Conservation (phyloP, 2,113 vertebrate species). For the Corythornis vintsioides region DNA sequence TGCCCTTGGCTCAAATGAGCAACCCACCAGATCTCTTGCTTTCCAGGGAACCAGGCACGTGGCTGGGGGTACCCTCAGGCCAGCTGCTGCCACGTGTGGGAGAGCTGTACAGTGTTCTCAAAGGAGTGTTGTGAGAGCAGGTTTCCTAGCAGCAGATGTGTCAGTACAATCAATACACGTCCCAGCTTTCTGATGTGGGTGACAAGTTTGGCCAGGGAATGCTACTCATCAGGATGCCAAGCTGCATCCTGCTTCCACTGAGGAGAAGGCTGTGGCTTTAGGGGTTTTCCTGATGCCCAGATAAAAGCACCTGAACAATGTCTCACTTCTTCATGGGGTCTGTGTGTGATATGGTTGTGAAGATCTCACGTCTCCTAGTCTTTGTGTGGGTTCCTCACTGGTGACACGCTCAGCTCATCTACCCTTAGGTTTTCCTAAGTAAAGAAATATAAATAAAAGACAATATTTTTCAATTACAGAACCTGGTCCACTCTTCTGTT, state of each 20-base stretch:
- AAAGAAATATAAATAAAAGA: conserved; percentile 76
- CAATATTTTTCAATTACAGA: conserved; percentile 72
- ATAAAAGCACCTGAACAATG: conserved; percentile 40
- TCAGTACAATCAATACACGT: conserved; percentile 69
- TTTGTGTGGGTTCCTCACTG: conserved; percentile 55
- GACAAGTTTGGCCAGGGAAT: neutral
- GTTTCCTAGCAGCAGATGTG: conserved; percentile 29
- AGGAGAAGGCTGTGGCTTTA: conserved; percentile 51
- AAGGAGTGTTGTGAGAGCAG: neutral
- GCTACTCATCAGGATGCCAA: conserved; percentile 36
- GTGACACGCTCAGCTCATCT: conserved; percentile 44
- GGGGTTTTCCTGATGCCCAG: conserved; percentile 27
- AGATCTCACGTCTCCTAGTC: conserved; percentile 10
- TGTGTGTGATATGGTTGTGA: conserved; percentile 58
- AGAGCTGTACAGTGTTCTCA: neutral
- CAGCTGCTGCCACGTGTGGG: rapidly evolving
- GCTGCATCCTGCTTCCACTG: conserved; percentile 45
- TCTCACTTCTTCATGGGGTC: conserved; percentile 42
- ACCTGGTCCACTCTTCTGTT: conserved; percentile 32
- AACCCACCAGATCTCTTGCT: neutral
- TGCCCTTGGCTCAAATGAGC: neutral
- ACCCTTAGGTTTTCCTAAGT: conserved; percentile 58
- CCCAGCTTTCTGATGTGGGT: neutral
- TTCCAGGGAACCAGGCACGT: neutral
- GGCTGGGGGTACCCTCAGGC: neutral